Percentiles rank a stretch among this genome's conserved stretches.
phyloP scores from a whole-genome alignment of 1,140 invertebrate species.

The Campoletis sonorensis region DNA sequence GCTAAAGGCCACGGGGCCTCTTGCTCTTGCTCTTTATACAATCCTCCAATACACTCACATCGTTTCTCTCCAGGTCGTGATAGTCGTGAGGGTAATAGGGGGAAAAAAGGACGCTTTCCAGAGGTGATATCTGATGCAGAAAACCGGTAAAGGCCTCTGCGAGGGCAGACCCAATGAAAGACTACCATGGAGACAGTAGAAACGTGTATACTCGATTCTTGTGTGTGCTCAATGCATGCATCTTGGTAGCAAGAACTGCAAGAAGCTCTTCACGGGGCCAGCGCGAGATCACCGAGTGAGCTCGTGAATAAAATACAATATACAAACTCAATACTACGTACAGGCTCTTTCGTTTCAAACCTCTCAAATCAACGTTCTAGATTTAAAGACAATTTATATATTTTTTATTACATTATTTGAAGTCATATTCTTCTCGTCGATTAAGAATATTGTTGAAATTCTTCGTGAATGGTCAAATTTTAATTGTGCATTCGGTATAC shows the following conservation, averaged over 20 bases:
- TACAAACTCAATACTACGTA: not conserved
- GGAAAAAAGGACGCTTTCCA: slow-evolving; percentile 64
- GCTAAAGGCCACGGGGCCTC: slow-evolving; percentile 58
- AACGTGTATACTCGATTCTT: slow-evolving; percentile 9
- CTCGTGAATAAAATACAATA: slow-evolving; percentile 24
- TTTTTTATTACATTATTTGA: not conserved
- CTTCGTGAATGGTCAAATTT: too few species aligned
- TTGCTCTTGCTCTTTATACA: slow-evolving; percentile 7
- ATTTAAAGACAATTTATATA: not conserved
- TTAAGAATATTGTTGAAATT: too few species aligned
- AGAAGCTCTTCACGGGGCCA: slow-evolving; percentile 27
- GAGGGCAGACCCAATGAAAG: slow-evolving; percentile 36
- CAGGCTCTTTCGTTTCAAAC: not conserved
- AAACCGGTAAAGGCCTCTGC: slow-evolving; percentile 71
- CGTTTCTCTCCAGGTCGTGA: slow-evolving; percentile 26
- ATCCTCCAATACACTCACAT: not conserved
- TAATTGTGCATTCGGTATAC: too few species aligned
- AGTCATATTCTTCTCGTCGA: too few species aligned
- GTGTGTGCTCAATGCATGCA: slow-evolving; percentile 5
- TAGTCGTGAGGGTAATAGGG: not conserved
- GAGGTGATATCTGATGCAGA: slow-evolving; percentile 74
- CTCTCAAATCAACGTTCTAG: not conserved
- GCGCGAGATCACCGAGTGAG: not conserved
- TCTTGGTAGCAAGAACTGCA: slow-evolving; percentile 13
- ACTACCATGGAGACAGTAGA: slow-evolving; percentile 20